Percentiles rank a stretch among this genome's conserved stretches.
phyloP scores from a whole-genome alignment of 2,113 vertebrate genomes.

The Xenopus laevis region DNA sequence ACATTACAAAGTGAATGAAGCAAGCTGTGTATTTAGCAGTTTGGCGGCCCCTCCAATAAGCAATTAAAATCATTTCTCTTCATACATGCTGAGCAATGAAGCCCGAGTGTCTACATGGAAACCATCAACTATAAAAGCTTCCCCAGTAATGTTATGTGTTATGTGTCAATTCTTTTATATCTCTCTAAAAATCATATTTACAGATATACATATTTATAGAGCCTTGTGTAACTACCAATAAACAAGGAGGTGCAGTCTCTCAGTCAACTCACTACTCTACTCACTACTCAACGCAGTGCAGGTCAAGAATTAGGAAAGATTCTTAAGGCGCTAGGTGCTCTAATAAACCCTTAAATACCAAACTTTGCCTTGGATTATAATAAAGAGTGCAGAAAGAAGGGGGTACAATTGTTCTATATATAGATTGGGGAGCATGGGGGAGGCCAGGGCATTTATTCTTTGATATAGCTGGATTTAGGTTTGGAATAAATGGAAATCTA shows the following conservation, averaged over 20 bases:
- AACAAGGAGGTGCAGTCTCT: background rate
- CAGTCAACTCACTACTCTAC: background rate
- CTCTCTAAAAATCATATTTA: constrained; percentile 27
- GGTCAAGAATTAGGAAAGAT: background rate
- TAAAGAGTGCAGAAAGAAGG: no score
- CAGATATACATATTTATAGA: constrained; percentile 42
- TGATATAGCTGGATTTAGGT: no score
- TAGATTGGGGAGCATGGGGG: no score
- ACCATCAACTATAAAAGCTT: background rate
- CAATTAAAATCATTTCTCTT: no score
- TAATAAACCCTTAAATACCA: background rate
- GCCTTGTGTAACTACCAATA: background rate
- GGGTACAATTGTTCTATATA: no score
- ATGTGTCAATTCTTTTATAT: constrained; percentile 6
- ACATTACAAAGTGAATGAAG: no score
- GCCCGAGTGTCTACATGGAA: constrained; percentile 16
- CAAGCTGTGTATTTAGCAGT: no score
- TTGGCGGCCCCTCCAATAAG: no score
- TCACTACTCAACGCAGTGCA: no score
- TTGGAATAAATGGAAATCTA: no score
- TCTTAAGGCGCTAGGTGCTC: background rate
- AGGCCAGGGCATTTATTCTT: no score
- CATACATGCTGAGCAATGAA: background rate
- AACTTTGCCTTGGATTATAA: no score
- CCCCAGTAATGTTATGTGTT: constrained; percentile 1